Evolutionary conservation across 2,113 vertebrate genomes (phyloP).

Genomic region (Austrofundulus limnaeus): DNA sequence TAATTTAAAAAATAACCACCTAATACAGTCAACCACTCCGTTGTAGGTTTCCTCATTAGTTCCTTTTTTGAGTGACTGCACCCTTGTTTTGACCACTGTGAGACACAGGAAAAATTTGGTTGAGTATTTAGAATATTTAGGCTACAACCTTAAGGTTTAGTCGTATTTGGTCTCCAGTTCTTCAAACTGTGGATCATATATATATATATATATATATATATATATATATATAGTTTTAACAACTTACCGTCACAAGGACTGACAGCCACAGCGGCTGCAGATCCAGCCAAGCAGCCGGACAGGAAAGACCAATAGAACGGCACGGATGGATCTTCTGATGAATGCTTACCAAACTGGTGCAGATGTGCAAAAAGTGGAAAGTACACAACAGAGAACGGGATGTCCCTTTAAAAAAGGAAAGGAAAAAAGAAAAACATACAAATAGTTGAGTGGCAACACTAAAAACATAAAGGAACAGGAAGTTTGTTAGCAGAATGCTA

Average conservation of each 20-base stretch:
- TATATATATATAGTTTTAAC: not conserved
- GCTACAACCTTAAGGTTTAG: not conserved
- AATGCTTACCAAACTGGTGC: slow-evolving; percentile 77
- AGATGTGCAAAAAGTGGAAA: slow-evolving; percentile 85
- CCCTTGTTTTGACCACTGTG: slow-evolving; percentile 84
- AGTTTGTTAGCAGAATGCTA: not conserved
- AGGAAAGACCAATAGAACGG: slow-evolving; percentile 84
- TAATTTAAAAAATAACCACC: slow-evolving; percentile 56
- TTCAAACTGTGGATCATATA: not conserved
- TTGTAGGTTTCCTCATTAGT: slow-evolving; percentile 82
- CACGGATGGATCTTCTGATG: slow-evolving; percentile 62
- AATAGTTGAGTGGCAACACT: not conserved
- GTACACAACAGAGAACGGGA: slow-evolving; percentile 84
- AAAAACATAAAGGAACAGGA: not conserved
- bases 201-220: too few species aligned
- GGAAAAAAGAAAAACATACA: slow-evolving; percentile 2
- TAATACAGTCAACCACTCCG: slow-evolving; percentile 81
- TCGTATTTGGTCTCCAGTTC: not conserved
- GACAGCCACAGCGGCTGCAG: slow-evolving; percentile 76
- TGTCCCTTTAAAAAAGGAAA: slow-evolving; percentile 78
- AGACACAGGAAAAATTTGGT: slow-evolving; percentile 3
- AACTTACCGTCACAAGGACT: slow-evolving; percentile 84
- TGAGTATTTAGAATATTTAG: not conserved
- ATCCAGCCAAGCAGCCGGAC: slow-evolving; percentile 80
- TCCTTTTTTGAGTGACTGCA: slow-evolving; percentile 82